These are phyloP conservation scores for Macrosteles quadrilineatus DNA, from an alignment of 1,140 invertebrate species.

Conservation along the genomic window DNA sequence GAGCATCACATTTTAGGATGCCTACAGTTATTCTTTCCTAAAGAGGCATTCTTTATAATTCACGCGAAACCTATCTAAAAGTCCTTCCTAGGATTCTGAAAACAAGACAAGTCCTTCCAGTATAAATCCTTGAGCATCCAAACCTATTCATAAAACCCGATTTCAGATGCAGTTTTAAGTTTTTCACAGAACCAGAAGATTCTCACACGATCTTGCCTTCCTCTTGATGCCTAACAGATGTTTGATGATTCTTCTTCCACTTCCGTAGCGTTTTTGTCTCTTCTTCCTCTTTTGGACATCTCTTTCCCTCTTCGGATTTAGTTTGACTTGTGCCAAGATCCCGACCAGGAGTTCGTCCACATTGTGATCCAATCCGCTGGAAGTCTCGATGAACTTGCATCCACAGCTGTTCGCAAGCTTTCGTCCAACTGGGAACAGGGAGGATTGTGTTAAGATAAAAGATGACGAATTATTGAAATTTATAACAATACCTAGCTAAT, in stretches of 20 bases:
- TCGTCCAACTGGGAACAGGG: constrained; percentile 60
- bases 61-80: too few relatives aligned
- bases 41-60: too few relatives aligned
- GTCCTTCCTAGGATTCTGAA: too few relatives aligned
- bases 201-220: constrained; percentile 65
- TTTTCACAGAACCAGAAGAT: constrained; percentile 57
- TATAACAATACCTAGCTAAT: too few relatives aligned
- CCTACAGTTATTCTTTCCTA: too few relatives aligned
- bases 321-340: constrained; percentile 64
- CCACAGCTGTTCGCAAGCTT: constrained; percentile 68
- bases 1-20: too few relatives aligned
- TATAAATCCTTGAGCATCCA: too few relatives aligned
- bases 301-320: constrained; percentile 61
- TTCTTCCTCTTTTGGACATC: constrained; percentile 46
- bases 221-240: constrained; percentile 58
- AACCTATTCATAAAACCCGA: too few relatives aligned
- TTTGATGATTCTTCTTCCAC: constrained; percentile 56
- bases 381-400: constrained; percentile 83
- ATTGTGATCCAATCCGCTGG: constrained; percentile 75
- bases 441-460: too few relatives aligned
- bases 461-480: too few relatives aligned
- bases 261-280: constrained; percentile 47
- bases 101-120: too few relatives aligned
- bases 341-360: constrained; percentile 80
- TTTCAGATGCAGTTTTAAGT: too few relatives aligned